phyloP scores from a whole-genome alignment of 2,888 invertebrate genomes.

The Timema cristinae region DNA sequence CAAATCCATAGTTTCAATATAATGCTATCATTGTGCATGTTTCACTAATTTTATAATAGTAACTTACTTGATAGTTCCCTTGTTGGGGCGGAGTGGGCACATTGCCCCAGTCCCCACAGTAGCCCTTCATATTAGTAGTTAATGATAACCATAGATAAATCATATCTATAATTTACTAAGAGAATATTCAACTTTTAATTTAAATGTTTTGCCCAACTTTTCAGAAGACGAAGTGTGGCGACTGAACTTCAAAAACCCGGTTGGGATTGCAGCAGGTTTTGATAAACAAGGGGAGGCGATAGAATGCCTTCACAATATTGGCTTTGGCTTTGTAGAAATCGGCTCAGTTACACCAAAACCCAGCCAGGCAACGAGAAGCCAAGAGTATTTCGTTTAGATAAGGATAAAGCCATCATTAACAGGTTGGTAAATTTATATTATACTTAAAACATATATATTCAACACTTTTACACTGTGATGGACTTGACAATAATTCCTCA shows the following conservation, averaged over 20 bases:
- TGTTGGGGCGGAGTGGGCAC: too few species aligned
- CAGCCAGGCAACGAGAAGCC: constrained; percentile 93
- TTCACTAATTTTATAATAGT: too few species aligned
- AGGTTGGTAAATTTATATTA: constrained; percentile 50
- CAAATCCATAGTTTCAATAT: too few species aligned
- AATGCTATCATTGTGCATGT: too few species aligned
- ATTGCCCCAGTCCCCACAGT: too few species aligned
- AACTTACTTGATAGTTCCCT: too few species aligned
- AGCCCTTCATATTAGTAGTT: too few species aligned
- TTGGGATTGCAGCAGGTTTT: constrained; percentile 98
- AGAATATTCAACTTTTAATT: too few species aligned
- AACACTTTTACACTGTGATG: too few species aligned
- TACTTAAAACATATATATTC: constrained; percentile 4
- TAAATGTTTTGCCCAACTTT: constrained; percentile 21
- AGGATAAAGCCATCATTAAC: constrained; percentile 89
- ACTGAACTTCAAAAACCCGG: constrained; percentile 74
- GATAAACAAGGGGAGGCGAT: constrained; percentile 96
- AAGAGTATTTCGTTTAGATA: constrained; percentile 79
- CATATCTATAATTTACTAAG: too few species aligned
- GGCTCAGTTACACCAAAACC: constrained; percentile 90
- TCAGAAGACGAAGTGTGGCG: constrained; percentile 71
- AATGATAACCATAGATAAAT: too few species aligned
- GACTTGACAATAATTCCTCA: too few species aligned
- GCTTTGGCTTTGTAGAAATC: constrained; percentile 94
- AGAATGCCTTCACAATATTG: constrained; percentile 71